These are phyloP conservation scores for Drosophila bunnanda DNA, from an alignment of 2,888 invertebrate species.

Conservation along the genomic window DNA sequence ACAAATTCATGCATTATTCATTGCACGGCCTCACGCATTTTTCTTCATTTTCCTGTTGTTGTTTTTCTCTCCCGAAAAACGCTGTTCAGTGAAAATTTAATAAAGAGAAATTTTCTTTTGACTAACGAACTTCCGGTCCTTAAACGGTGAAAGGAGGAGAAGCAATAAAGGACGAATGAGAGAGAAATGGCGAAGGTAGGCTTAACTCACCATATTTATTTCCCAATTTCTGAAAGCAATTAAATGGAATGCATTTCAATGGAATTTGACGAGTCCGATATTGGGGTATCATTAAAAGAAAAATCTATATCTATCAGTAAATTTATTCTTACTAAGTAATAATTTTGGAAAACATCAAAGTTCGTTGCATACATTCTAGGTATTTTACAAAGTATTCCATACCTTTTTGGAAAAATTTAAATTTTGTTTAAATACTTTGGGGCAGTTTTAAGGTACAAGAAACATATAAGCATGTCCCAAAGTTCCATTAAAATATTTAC, in stretches of 20 bases:
- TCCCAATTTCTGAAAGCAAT: constrained; percentile 42
- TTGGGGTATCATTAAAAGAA: background rate
- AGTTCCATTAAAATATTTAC: constrained; percentile 7
- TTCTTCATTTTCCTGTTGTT: constrained; percentile 63
- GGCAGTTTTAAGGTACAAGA: too few species aligned
- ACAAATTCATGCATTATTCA: constrained; percentile 81
- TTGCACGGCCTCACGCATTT: constrained; percentile 74
- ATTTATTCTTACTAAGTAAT: background rate
- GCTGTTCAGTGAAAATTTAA: constrained; percentile 66
- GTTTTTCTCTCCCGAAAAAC: constrained; percentile 34
- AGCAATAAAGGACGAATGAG: background rate
- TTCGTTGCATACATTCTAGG: too few species aligned
- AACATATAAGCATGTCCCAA: too few species aligned
- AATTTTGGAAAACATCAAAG: too few species aligned
- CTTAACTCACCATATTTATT: constrained; percentile 40
- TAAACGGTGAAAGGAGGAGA: constrained; percentile 14
- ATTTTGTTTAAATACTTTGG: too few species aligned
- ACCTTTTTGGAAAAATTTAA: too few species aligned
- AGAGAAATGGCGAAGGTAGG: constrained; percentile 18
- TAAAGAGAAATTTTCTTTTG: constrained; percentile 66
- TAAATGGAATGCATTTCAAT: constrained; percentile 49
- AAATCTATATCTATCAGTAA: background rate
- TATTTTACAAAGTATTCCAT: too few species aligned
- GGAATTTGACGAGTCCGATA: background rate
- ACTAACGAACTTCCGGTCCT: constrained; percentile 73